Conservation (phyloP, 1,140 invertebrate species). For the Zaprionus taronus region DNA sequence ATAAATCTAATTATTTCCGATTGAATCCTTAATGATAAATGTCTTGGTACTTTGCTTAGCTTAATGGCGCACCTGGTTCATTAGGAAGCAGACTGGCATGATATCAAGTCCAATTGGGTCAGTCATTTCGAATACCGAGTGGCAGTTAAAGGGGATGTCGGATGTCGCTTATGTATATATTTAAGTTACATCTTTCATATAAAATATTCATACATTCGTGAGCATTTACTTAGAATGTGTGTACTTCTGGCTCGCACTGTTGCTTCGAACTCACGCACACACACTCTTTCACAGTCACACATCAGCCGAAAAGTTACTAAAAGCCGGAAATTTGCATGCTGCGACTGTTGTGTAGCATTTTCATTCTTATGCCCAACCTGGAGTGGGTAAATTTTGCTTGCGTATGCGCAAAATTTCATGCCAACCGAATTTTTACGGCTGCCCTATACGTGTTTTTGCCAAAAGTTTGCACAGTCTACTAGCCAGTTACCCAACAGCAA, state of each 20-base stretch:
- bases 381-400: slow-evolving; percentile 64
- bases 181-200: slow-evolving; percentile 75
- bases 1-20: neutral
- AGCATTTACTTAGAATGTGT: slow-evolving; percentile 65
- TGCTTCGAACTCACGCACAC: slow-evolving; percentile 24
- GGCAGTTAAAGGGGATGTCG: slow-evolving; percentile 1
- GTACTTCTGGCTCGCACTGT: slow-evolving; percentile 54
- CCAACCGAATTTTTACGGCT: slow-evolving; percentile 21
- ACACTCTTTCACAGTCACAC: slow-evolving; percentile 14
- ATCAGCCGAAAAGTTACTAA: slow-evolving; percentile 31
- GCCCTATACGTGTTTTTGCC: slow-evolving; percentile 18
- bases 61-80: neutral
- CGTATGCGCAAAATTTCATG: slow-evolving; percentile 65
- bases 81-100: slow-evolving; percentile 12
- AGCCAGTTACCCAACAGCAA: slow-evolving; percentile 25
- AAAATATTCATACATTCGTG: slow-evolving; percentile 79
- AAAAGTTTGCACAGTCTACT: slow-evolving; percentile 65
- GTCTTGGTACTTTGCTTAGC: neutral
- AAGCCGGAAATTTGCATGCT: slow-evolving; percentile 61
- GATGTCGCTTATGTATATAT: slow-evolving; percentile 61
- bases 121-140: neutral
- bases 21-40: neutral
- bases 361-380: slow-evolving; percentile 12
- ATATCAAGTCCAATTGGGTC: slow-evolving; percentile 24
- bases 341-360: slow-evolving; percentile 29